These are phyloP conservation scores for Saxicola maurus DNA, from an alignment of 2,797 vertebrate species.

Conservation along the genomic window DNA sequence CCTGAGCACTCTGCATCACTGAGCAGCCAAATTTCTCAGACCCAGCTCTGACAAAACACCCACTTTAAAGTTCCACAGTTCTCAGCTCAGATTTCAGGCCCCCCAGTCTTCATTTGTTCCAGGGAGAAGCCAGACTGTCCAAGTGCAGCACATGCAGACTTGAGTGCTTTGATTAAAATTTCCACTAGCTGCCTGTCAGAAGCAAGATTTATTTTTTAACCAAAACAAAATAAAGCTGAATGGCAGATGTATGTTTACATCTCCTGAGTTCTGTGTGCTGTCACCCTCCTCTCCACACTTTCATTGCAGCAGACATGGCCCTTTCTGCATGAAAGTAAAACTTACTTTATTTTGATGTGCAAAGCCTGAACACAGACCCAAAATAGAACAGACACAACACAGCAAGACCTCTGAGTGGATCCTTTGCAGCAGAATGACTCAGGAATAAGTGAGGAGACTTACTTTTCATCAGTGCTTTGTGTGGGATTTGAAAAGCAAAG, in stretches of 20 bases:
- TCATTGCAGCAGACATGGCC: not conserved
- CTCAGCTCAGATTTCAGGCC: not conserved
- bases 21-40: not conserved
- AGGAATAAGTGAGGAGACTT: not conserved
- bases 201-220: not conserved
- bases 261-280: not conserved
- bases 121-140: not conserved
- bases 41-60: not conserved
- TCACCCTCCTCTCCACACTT: not conserved
- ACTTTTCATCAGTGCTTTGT: not conserved
- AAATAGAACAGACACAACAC: not conserved
- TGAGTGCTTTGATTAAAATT: not conserved
- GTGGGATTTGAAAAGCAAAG: not conserved
- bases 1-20: not conserved
- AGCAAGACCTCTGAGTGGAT: not conserved
- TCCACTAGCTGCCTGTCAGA: not conserved
- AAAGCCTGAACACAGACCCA: not conserved
- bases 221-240: conserved; percentile 21
- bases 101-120: not conserved
- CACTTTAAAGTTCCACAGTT: not conserved
- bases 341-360: not conserved
- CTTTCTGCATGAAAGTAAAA: not conserved
- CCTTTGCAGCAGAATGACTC: not conserved
- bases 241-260: not conserved
- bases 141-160: not conserved